Evolutionary conservation across 2,888 invertebrate genomes (phyloP).

Genomic region (Nephrotoma flavescens): DNA sequence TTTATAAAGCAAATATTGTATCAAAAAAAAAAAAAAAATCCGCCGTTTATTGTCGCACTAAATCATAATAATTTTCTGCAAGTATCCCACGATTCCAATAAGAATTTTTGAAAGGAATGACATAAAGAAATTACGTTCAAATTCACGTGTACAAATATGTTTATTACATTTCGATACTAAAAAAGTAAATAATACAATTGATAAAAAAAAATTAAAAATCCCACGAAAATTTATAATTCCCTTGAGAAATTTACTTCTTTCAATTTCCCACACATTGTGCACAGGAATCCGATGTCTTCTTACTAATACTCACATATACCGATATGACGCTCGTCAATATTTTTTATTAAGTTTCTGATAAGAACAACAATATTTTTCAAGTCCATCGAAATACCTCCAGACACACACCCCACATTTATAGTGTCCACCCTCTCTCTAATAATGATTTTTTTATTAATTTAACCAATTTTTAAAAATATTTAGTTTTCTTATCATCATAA

Average conservation of each 20-base stretch:
- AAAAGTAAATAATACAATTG: neutral
- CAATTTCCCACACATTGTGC: neutral
- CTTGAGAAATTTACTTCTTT: neutral
- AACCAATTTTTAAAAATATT: neutral
- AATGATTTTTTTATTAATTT: neutral
- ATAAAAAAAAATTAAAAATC: neutral
- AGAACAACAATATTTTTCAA: neutral
- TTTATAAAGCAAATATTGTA: neutral
- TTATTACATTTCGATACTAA: neutral
- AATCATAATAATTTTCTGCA: neutral
- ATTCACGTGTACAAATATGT: neutral
- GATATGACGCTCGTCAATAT: neutral
- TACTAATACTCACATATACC: neutral
- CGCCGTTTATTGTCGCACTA: neutral
- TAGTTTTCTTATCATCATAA: neutral
- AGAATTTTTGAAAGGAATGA: neutral
- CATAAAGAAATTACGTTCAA: neutral
- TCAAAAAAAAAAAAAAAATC: neutral
- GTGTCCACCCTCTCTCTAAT: neutral
- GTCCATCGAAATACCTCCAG: neutral
- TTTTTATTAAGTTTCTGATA: neutral
- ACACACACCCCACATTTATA: neutral
- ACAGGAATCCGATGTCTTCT: neutral
- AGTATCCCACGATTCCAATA: neutral
- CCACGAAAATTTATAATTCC: neutral